A percentile compares a stretch with the other conserved stretches of the same genome.
These are phyloP conservation scores for Pomacea canaliculata DNA, from an alignment of 2,888 invertebrate species.

Conservation along the genomic window DNA sequence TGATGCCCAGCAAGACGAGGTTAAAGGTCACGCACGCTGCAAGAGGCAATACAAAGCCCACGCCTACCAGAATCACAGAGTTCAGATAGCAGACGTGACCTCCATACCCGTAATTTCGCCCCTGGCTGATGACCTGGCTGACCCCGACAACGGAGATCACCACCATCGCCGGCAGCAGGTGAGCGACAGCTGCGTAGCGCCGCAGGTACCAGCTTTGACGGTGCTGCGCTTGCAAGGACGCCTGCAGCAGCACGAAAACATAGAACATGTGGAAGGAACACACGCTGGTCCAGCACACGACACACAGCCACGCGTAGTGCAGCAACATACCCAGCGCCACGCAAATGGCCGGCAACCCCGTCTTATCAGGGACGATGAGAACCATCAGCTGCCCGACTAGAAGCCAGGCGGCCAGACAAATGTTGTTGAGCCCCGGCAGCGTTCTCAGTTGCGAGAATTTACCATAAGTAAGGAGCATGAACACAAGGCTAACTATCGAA, in stretches of 20 bases:
- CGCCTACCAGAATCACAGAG: constrained; percentile 22
- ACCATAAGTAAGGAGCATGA: constrained; percentile 29
- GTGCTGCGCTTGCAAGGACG: background rate
- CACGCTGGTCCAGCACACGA: constrained; percentile 37
- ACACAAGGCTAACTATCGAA: constrained; percentile 16
- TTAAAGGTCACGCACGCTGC: constrained; percentile 39
- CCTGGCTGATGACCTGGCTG: constrained; percentile 10
- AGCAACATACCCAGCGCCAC: constrained; percentile 33
- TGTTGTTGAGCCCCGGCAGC: constrained; percentile 44
- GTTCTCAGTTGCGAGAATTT: constrained; percentile 35
- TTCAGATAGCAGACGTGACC: constrained; percentile 35
- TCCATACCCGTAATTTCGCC: constrained; percentile 34
- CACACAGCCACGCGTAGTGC: constrained; percentile 42
- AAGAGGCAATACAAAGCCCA: constrained; percentile 44
- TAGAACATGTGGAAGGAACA: constrained; percentile 46
- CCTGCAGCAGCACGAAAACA: constrained; percentile 32
- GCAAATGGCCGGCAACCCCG: constrained; percentile 28
- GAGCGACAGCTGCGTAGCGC: constrained; percentile 21
- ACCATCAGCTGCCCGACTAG: constrained; percentile 38
- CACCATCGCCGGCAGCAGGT: constrained; percentile 11
- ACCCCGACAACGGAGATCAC: constrained; percentile 20
- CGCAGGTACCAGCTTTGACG: constrained; percentile 17
- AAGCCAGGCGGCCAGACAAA: constrained; percentile 35
- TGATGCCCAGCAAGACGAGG: constrained; percentile 38
- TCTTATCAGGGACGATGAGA: constrained; percentile 23